Base-by-base conservation (phyloP, 2,797 vertebrate genomes). In the Tachyglossus aculeatus region DNA sequence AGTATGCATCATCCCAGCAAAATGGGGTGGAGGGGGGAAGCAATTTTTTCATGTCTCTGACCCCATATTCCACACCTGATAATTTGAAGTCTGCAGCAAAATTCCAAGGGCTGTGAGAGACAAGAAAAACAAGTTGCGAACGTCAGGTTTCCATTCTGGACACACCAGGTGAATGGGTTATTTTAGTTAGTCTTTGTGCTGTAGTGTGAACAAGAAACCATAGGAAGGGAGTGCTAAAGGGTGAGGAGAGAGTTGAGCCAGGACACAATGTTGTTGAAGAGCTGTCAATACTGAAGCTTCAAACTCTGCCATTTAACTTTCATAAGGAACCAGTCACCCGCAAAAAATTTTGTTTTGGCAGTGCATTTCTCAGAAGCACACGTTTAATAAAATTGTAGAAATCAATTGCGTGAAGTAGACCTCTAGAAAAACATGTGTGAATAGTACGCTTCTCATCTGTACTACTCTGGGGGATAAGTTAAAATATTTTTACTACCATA, bases 121-220 rank as follows among this genome's bases (percentile, higher is more conserved):
- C 82, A 71, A 36, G 68, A 89, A 69, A 67, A 82, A 66, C 67
- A 44, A 15, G 1, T 51, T 1, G 36, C 0, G 10, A n/a, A 32
- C 33, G 27, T 61, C 88, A 74, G 69, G 65, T 34, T 80, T 83
- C 79, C 58, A n/a, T 3, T 21, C 56, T 27, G 29, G 34, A 3
- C 6, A 3, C 39, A 0, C 15, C 67, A 67, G 47, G 77, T 90
- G 88, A 89, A 88, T 67, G 83, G 79, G 75, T 62, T 22, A 71
- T 38, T 88, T 78, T 64, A 66, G 36, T 9, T 77, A 36, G 65
- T 51, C 22, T 65, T 67, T 19, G 32, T 58, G 5, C 34, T 16
- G 8, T 0, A 36, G 73, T 34, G 61, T 57, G 59, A 44, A 66
- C 22, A 51, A 66, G 37, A 75, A 52, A 51, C 64, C 67, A 12